A percentile compares a stretch with the other conserved stretches of the same genome.
These are phyloP conservation scores for Hirtodrosophila cameraria DNA, from an alignment of 2,888 invertebrate genomes.

Conservation along the genomic window DNA sequence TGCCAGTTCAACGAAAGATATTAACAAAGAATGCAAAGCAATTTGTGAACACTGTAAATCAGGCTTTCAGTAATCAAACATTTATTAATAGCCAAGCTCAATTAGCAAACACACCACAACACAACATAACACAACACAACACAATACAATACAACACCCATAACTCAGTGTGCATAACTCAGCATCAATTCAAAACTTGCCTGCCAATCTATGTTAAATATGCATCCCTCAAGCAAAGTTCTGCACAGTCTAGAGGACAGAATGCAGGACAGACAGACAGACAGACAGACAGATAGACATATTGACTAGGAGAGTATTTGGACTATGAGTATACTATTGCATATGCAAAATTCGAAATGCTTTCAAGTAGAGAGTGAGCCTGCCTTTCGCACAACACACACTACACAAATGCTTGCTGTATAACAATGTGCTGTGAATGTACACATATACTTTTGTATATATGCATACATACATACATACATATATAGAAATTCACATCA, in stretches of 20 bases:
- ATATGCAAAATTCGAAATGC: conserved; percentile 47
- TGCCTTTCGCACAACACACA: too few relatives aligned
- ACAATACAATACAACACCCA: too few relatives aligned
- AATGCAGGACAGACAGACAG: conserved; percentile 22
- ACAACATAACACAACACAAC: too few relatives aligned
- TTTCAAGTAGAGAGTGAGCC: conserved; percentile 12
- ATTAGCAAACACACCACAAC: conserved; percentile 24
- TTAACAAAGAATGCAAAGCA: too few relatives aligned
- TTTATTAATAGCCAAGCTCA: conserved; percentile 13
- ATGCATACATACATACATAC: background rate
- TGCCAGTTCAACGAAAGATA: too few relatives aligned
- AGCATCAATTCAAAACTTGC: conserved; percentile 23
- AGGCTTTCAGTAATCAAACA: background rate
- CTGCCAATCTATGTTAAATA: conserved; percentile 32
- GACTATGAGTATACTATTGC: conserved; percentile 35
- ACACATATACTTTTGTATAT: conserved; percentile 1
- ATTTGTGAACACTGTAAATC: too few relatives aligned
- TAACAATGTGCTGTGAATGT: conserved; percentile 25
- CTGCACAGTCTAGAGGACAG: background rate
- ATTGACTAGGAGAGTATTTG: too few relatives aligned
- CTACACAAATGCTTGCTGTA: conserved; percentile 11
- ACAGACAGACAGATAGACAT: too few relatives aligned
- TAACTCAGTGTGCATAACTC: conserved; percentile 2
- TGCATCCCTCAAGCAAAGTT: conserved; percentile 25
- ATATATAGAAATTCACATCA: conserved; percentile 20